phyloP scores from a whole-genome alignment of 1,140 invertebrate species.

The Bombus difficillimus region DNA sequence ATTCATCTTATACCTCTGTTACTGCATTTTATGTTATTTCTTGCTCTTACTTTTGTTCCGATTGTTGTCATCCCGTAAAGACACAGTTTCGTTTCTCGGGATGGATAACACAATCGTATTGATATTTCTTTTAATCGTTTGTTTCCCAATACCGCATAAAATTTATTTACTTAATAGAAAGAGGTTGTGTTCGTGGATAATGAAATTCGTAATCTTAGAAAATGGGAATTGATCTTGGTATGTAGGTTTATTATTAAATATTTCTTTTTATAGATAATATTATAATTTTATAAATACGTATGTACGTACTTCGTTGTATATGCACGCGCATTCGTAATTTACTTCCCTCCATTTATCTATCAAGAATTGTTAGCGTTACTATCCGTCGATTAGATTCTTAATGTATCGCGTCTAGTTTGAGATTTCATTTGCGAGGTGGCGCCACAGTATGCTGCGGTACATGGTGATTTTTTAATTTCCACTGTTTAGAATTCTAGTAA shows the following conservation, averaged over 20 bases:
- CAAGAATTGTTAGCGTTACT: constrained; percentile 22
- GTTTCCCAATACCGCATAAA: no score
- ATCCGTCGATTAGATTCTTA: constrained; percentile 32
- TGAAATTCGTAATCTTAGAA: not conserved
- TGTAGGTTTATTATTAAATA: not conserved
- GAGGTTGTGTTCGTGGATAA: not conserved
- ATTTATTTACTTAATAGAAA: not conserved
- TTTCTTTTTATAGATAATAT: not conserved
- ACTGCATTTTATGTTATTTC: constrained; percentile 18
- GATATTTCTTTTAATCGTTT: not conserved
- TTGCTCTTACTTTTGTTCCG: not conserved
- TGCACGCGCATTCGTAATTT: not conserved
- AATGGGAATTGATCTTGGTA: not conserved
- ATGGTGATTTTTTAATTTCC: constrained; percentile 42
- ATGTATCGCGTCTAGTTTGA: constrained; percentile 7
- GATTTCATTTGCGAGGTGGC: constrained; percentile 59
- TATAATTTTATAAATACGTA: not conserved
- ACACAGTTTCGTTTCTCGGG: no score
- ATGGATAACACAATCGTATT: not conserved
- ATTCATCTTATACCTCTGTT: not conserved
- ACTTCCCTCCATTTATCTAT: not conserved
- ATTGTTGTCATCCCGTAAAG: no score
- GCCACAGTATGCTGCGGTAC: constrained; percentile 46
- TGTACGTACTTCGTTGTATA: no score
- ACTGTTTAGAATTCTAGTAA: constrained; percentile 25